Base-by-base conservation (phyloP, 2,797 vertebrate genomes). In the Triplophysa bombifrons region DNA sequence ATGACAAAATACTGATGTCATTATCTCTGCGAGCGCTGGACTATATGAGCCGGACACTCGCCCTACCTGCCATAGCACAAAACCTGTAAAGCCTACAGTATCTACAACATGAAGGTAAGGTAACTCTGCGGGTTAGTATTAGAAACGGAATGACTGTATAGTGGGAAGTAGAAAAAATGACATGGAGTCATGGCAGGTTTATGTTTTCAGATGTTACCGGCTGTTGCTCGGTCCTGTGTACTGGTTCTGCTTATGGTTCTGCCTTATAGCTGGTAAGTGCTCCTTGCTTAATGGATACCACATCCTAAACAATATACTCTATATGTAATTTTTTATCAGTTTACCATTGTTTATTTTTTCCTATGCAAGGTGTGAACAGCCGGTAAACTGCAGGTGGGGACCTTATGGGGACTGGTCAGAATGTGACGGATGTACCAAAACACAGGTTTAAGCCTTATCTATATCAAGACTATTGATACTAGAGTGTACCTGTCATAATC, bases 371-470 rank as follows among this genome's bases (percentile, higher is more conserved):
- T 88, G 89, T 85, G 84, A 88, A 69, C 85, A 68, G 78, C 91
- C 89, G 1, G 73, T 96, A 50, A 89, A 93, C 82, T 99, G 98
- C 84, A 90, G 66, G 76, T 99, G 96, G 96, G 92, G 88, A 25
- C 55, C 91, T 9, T 97, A 92, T 72, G 93, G 93, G 58, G 89
- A 90, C 10, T 99, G 97, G 98, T 96, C 96, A 0, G 95, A 95
- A 79, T 98, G 97, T 77, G 94, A 94, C 3, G 94, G 95, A 76
- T 98, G 97, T 86, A 93, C 93, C 34, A 93, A 90, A 14, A 95
- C 92, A 5, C 95, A 95, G 96, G 97, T 98, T 66, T 7, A 25
- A 22, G 9, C 11, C 19, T 34, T 30, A 30, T 69, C 41, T 56
- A 16, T 11, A 53, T 0, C 60, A 4, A 19, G 6, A 48, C 6